Evolutionary conservation across 2,113 vertebrate species (phyloP).

Genomic region (Colaptes auratus): DNA sequence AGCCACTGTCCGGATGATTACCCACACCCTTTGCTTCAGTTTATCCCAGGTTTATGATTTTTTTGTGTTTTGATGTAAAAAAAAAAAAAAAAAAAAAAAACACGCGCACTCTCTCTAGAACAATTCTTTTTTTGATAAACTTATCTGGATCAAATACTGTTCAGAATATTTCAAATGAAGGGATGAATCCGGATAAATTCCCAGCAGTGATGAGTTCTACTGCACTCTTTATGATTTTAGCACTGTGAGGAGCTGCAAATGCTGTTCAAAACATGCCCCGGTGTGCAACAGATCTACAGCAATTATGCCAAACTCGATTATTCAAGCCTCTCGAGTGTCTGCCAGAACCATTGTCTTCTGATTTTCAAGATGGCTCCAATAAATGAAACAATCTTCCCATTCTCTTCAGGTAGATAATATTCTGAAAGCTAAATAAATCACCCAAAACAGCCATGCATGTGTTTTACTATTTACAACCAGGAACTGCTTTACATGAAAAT

Average conservation of each 20-base stretch:
- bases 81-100: neutral
- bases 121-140: neutral
- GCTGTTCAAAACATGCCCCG: neutral
- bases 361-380: neutral
- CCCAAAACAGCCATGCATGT: neutral
- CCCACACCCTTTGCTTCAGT: neutral
- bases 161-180: neutral
- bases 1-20: neutral
- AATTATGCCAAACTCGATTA: rapidly evolving
- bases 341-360: neutral
- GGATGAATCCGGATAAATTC: neutral
- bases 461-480: neutral
- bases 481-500: neutral
- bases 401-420: neutral
- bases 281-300: neutral
- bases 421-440: neutral
- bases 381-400: neutral
- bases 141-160: neutral
- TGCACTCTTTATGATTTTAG: neutral
- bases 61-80: neutral
- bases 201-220: neutral
- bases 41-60: neutral
- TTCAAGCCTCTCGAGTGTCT: neutral
- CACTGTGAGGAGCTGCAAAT: neutral
- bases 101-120: neutral